Percentiles rank a stretch among this genome's conserved stretches.
These are phyloP conservation scores for Metridium senile DNA, from an alignment of 92 coral and sea anemone species.

Conservation along the genomic window DNA sequence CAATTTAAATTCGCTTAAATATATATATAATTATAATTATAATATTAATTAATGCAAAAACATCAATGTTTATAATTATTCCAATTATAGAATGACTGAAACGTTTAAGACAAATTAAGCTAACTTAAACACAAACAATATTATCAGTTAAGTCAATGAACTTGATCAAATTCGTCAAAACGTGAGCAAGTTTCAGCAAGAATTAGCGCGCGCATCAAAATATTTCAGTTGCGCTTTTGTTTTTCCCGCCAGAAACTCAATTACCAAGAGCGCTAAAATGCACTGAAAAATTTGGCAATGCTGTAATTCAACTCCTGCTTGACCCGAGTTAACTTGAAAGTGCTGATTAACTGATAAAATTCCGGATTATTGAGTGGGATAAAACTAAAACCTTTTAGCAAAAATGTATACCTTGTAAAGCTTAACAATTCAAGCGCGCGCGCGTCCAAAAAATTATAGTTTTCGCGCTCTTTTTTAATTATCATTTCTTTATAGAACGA, in stretches of 20 bases:
- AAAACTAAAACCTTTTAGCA: background rate
- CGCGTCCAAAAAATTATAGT: too few species aligned
- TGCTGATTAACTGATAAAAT: background rate
- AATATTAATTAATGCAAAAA: background rate
- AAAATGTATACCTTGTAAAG: too few species aligned
- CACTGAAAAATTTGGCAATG: background rate
- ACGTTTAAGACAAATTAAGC: background rate
- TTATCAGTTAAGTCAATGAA: too few species aligned
- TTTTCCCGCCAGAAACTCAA: conserved; percentile 28
- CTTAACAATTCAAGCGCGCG: too few species aligned
- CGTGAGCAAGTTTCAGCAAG: background rate
- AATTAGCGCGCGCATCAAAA: background rate
- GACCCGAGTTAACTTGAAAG: background rate
- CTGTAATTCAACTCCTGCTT: background rate
- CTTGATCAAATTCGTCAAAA: too few species aligned
- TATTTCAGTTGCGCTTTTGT: conserved; percentile 5
- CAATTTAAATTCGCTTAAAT: background rate
- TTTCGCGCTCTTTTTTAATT: too few species aligned
- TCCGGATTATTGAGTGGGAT: background rate
- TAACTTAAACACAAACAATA: background rate
- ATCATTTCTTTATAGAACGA: too few species aligned
- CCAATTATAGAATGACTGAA: background rate
- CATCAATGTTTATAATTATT: background rate
- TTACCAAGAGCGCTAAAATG: conserved; percentile 15
- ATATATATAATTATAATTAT: too few species aligned